Evolutionary conservation across 2,113 vertebrate genomes (phyloP).

Genomic region (Crocuta crocuta): DNA sequence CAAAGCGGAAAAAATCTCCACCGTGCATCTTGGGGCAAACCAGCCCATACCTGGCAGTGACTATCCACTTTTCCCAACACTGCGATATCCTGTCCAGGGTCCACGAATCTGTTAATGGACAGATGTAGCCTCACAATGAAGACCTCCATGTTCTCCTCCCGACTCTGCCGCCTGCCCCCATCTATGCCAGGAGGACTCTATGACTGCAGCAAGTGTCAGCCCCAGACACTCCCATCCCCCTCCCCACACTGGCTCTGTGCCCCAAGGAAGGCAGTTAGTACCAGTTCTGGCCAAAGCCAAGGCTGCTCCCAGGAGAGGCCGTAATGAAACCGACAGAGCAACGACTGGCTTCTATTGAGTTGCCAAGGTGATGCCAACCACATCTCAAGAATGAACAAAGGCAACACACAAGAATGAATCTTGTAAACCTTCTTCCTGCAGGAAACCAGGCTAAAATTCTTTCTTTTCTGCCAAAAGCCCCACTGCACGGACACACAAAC

Average conservation of each 20-base stretch:
- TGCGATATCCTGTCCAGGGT: fast-evolving
- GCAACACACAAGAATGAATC: constrained; percentile 9
- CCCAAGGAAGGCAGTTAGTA: constrained; percentile 7
- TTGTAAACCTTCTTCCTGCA: constrained; percentile 9
- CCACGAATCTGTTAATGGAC: no score
- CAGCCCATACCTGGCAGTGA: background rate
- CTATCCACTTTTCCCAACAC: background rate
- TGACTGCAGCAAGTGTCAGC: background rate
- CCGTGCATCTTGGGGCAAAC: background rate
- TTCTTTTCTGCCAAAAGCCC: constrained; percentile 43
- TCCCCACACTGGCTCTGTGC: background rate
- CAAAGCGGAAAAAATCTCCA: background rate
- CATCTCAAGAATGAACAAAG: constrained; percentile 25
- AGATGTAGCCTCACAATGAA: background rate
- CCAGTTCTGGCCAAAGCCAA: constrained; percentile 21
- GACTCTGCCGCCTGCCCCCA: background rate
- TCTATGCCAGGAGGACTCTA: background rate
- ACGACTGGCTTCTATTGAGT: constrained; percentile 8
- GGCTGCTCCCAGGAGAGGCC: constrained; percentile 50
- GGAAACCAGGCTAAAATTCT: constrained; percentile 47
- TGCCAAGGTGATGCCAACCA: constrained; percentile 71
- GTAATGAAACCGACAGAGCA: constrained; percentile 27
- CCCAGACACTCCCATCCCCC: background rate
- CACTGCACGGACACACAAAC: constrained; percentile 36
- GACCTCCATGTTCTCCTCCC: background rate